Evolutionary conservation across 2,113 vertebrate species (phyloP).

Genomic region (Brachyhypopomus gauderio): DNA sequence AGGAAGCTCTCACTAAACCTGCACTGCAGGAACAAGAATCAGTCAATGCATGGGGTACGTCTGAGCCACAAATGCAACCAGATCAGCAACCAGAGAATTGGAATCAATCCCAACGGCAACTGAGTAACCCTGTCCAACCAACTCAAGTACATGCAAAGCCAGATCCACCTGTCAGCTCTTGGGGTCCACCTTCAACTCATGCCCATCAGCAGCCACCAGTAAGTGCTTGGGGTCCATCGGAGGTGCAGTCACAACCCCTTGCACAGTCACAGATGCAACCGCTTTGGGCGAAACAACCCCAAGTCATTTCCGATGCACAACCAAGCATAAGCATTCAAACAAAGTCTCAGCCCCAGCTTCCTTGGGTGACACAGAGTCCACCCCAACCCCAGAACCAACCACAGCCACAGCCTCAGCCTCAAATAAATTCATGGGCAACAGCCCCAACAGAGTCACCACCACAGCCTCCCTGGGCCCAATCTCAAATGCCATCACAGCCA

Average conservation of each 20-base stretch:
- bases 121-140: conserved; percentile 28
- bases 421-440: conserved; percentile 43
- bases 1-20: conserved; percentile 55
- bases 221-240: conserved; percentile 59
- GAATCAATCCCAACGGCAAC: conserved; percentile 45
- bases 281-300: conserved; percentile 57
- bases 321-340: conserved; percentile 55
- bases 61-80: conserved; percentile 61
- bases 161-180: conserved; percentile 59
- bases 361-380: conserved; percentile 58
- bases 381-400: conserved; percentile 20
- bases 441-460: conserved; percentile 55
- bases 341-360: conserved; percentile 58
- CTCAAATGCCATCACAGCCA: conserved; percentile 56
- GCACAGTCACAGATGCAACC: conserved; percentile 59
- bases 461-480: conserved; percentile 57
- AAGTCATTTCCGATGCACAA: conserved; percentile 60
- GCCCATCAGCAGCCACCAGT: conserved; percentile 59
- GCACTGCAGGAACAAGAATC: conserved; percentile 53
- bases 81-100: conserved; percentile 56
- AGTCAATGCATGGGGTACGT: conserved; percentile 53
- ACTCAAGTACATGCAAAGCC: conserved; percentile 40
- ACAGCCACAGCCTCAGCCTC: conserved; percentile 58
- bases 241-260: conserved; percentile 61
- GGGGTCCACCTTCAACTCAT: conserved; percentile 58